phyloP scores from a whole-genome alignment of 1,140 invertebrate species.

The Hycleus phaleratus region DNA sequence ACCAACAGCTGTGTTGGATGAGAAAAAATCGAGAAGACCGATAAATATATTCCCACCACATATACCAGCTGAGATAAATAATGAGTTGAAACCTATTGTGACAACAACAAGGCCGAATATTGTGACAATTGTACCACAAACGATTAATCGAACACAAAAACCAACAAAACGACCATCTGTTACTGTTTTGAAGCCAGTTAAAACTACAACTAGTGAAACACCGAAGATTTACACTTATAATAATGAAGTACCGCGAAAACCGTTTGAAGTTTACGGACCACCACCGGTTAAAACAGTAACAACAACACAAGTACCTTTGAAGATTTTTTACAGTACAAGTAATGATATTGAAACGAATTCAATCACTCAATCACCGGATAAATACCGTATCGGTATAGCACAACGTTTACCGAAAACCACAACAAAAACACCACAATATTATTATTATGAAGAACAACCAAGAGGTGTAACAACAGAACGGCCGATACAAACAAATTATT shows the following conservation, averaged over 20 bases:
- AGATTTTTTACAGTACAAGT: conserved; percentile 50
- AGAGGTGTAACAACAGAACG: conserved; percentile 23
- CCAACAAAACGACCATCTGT: conserved; percentile 38
- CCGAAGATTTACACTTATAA: conserved; percentile 21
- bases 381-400: conserved; percentile 27
- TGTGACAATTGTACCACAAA: conserved; percentile 4
- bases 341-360: conserved; percentile 44
- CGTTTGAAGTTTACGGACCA: conserved; percentile 43
- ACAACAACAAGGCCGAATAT: conserved; percentile 14
- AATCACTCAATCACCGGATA: conserved; percentile 43
- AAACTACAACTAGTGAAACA: conserved; percentile 7
- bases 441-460: conserved; percentile 50
- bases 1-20: conserved; percentile 20
- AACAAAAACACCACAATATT: conserved; percentile 47
- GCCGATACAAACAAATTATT: conserved; percentile 27
- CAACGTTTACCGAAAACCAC: conserved; percentile 24
- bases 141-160: conserved; percentile 36
- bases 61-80: conserved; percentile 15
- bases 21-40: conserved; percentile 12
- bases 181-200: conserved; percentile 38
- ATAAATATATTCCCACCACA: conserved; percentile 13
- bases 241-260: conserved; percentile 42
- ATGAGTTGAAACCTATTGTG: conserved; percentile 30
- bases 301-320: conserved; percentile 51
- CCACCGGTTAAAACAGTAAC: conserved; percentile 22